Percentiles rank a stretch among this genome's conserved stretches.
Evolutionary conservation across 2,888 invertebrate genomes (phyloP).

Genomic region (Diaprepes abbreviatus): DNA sequence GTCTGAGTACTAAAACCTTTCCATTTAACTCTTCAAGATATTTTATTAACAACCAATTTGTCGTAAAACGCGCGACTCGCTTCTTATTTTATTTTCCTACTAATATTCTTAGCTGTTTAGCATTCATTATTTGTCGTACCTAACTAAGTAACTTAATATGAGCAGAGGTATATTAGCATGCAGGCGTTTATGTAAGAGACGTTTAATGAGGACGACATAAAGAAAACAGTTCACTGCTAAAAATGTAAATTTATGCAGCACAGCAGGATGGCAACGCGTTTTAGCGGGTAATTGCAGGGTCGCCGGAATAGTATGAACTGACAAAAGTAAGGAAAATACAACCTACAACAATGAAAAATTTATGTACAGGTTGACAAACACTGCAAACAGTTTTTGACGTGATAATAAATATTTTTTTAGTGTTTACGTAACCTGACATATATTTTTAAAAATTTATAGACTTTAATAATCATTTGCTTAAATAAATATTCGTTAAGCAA

Average conservation of each 20-base stretch:
- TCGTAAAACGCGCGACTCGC: background rate
- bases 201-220: conserved; percentile 20
- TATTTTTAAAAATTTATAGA: too few species aligned
- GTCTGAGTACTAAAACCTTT: too few species aligned
- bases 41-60: background rate
- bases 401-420: too few species aligned
- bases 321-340: too few species aligned
- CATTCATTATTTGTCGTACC: conserved; percentile 9
- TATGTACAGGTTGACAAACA: too few species aligned
- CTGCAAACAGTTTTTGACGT: too few species aligned
- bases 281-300: conserved; percentile 27
- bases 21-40: too few species aligned
- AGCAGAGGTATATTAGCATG: conserved; percentile 18
- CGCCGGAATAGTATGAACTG: background rate
- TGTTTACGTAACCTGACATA: too few species aligned
- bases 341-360: too few species aligned
- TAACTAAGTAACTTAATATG: conserved; percentile 6
- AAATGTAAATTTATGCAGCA: conserved; percentile 27
- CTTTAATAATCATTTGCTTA: too few species aligned
- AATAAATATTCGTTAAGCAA: too few species aligned
- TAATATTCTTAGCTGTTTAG: background rate
- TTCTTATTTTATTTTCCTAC: background rate
- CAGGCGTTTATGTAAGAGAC: conserved; percentile 27
- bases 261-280: conserved; percentile 12
- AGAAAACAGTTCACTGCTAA: conserved; percentile 19